Base-by-base conservation (phyloP, 2,113 vertebrate genomes). In the Odontesthes bonariensis region DNA sequence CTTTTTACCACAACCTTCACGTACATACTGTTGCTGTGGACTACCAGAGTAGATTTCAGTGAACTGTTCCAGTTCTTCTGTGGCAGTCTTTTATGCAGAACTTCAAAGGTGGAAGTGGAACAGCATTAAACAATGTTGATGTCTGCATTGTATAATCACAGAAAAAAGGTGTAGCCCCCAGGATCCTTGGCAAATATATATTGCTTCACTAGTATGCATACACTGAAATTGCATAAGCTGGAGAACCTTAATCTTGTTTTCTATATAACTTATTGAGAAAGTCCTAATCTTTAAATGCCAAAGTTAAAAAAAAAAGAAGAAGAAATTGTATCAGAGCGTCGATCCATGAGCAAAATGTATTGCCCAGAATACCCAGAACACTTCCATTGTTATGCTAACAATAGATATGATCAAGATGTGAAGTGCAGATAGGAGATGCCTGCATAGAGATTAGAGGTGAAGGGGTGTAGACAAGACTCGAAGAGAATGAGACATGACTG, bases 401-500 rank as follows among this genome's bases (percentile, higher is more conserved):
- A 66, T 69, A 47, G 56, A 72, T 75, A 81, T 87, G 77, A 83
- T 51, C 42, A 81, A 44, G n/a, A 56, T 65, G 70, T 74, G 70
- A 77, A 31, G 0, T 67, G 71, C 72, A 69, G 56, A 38, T 23
- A 23, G 61, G n/a, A 58, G 20, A 67, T 62, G 31, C 65, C 73
- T 60, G 72, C 69, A 53, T 60, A 53, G 23, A 71, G 72, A 87
- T 83, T 77, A 44, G 77, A 67, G 73, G 35, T 70, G 65, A 79
- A 79, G 77, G 77, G 81, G 73, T 82, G 61, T 6, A 57, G 59
- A 72, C 46, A 23, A 60, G 72, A 71, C 61, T 63, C 61, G 76
- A 90, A 77, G 64, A 82, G 59, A 80, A 90, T 89, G 83, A 88
- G 89, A 92, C 88, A 84, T 84, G 88, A 90, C 86, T 90, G 85